Evolutionary conservation across 2,113 vertebrate genomes (phyloP).

Genomic region (Neolamprologus ventralis): DNA sequence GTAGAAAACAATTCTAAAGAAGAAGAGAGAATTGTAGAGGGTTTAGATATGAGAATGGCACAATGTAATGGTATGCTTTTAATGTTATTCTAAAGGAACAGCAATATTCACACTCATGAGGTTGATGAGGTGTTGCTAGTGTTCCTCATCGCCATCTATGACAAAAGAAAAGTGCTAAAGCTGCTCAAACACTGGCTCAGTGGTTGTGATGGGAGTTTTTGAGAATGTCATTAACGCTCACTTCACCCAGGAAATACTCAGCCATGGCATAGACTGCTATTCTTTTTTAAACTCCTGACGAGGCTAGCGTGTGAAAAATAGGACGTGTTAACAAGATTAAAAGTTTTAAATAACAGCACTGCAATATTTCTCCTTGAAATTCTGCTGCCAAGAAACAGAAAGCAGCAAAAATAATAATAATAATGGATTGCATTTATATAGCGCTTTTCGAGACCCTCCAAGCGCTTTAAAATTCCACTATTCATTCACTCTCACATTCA

Average conservation of each 20-base stretch:
- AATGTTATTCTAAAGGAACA: neutral
- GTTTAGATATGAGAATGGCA: neutral
- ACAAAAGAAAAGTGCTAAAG: neutral
- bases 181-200: neutral
- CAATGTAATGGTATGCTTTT: neutral
- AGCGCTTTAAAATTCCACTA: neutral
- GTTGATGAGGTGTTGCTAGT: neutral
- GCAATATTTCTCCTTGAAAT: neutral
- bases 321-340: neutral
- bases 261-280: neutral
- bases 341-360: neutral
- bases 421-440: neutral
- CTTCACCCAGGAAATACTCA: neutral
- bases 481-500: neutral
- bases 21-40: neutral
- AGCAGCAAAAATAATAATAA: neutral
- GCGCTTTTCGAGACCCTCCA: accelerated
- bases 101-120: neutral
- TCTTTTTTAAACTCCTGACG: neutral
- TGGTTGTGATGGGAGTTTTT: neutral
- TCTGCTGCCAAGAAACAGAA: neutral
- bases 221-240: neutral
- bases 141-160: neutral
- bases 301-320: neutral
- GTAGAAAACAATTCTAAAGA: neutral